Conservation (phyloP, 1,140 invertebrate genomes). For the Sinonovacula constricta region DNA sequence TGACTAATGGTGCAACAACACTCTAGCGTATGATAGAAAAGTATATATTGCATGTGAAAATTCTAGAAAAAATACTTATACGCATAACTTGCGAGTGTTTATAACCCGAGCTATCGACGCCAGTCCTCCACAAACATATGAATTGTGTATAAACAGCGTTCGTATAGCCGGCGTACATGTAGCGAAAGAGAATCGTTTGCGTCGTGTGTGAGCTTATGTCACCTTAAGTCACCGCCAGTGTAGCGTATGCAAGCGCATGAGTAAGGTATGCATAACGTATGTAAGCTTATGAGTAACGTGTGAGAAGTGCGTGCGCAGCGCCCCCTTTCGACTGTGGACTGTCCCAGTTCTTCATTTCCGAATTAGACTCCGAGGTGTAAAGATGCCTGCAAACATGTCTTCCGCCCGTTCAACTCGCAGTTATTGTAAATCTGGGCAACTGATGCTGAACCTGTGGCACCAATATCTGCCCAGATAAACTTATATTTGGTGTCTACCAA, state of each 20-base stretch:
- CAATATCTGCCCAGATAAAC: no score
- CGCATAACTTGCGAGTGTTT: neutral
- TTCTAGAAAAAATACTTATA: neutral
- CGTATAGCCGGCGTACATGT: neutral
- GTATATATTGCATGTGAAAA: neutral
- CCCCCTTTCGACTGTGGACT: neutral
- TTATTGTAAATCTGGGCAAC: no score
- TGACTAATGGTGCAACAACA: no score
- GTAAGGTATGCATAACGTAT: neutral
- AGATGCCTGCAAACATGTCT: no score
- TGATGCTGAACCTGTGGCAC: no score
- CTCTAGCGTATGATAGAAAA: neutral
- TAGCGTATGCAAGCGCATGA: neutral
- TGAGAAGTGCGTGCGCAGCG: neutral
- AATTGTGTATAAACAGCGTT: neutral
- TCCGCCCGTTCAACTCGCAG: no score
- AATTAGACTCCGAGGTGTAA: no score
- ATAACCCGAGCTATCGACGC: neutral
- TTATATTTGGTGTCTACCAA: no score
- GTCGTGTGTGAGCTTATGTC: neutral
- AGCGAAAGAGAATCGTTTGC: neutral
- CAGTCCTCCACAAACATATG: neutral
- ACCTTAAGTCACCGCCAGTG: no score
- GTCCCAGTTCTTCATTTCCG: no score
- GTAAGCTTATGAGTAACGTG: neutral